phyloP scores from a whole-genome alignment of 2,888 invertebrate species.

The Ectemnius cavifrons region DNA sequence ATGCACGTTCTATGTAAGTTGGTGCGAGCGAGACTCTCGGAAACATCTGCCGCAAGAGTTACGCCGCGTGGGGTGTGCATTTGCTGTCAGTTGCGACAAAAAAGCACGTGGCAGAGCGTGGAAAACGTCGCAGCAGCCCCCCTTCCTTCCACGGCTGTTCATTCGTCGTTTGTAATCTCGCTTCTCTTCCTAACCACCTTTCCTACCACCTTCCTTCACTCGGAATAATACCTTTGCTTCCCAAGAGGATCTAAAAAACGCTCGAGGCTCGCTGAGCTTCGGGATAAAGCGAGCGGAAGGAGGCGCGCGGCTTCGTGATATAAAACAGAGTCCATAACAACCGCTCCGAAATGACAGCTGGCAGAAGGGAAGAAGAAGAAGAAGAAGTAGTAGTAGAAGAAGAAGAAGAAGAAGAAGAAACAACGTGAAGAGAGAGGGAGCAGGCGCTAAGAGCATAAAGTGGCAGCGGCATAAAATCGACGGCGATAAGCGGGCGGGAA shows the following conservation, averaged over 20 bases:
- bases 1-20: neutral
- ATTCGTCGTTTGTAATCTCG: conserved; percentile 13
- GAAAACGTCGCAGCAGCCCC: conserved; percentile 42
- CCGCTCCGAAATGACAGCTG: neutral
- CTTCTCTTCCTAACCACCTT: conserved; percentile 4
- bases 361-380: too few relatives aligned
- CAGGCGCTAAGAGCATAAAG: conserved; percentile 30
- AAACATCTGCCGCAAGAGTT: conserved; percentile 58
- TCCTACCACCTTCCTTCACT: conserved; percentile 3
- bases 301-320: too few relatives aligned
- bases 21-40: conserved; percentile 26
- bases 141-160: conserved; percentile 42
- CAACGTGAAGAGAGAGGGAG: neutral
- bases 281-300: too few relatives aligned
- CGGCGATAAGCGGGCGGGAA: conserved; percentile 3
- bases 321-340: too few relatives aligned
- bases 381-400: neutral
- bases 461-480: neutral
- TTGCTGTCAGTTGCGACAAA: conserved; percentile 49
- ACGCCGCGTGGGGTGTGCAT: conserved; percentile 58
- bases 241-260: too few relatives aligned
- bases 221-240: too few relatives aligned
- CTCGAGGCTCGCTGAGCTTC: too few relatives aligned
- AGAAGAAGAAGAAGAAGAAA: neutral
- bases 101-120: conserved; percentile 46